Evolutionary conservation across 2,113 vertebrate genomes (phyloP), one percentile per base, ranked within the genome.

Genomic region (Lutjanus erythropterus): DNA sequence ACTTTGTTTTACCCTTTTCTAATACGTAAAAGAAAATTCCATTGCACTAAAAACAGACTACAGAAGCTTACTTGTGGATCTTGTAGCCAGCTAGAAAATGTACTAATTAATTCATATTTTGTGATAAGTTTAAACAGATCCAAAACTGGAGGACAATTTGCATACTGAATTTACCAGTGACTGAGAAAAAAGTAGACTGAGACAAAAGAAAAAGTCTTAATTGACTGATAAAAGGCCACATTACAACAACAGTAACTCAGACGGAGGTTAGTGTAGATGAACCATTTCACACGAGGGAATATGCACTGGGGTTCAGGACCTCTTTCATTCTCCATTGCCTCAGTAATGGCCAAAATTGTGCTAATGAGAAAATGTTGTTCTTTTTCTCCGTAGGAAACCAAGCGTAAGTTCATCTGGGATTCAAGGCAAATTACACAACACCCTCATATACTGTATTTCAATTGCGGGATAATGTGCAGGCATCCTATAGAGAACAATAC

Each of bases 261-360:
- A 78, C 46, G 41, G 46, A 61, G 69, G 29, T 37, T 44, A 39
- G 50, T 35, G 9, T 21, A 62, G 52, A 60, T 49, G 62, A 85
- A 81, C 62, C 41, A 52, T 68, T 78, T 77, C 80, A 66, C 78
- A 69, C 29, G 41, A 55, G 49, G 68, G 85, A 78, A 74, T 41
- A 66, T 33, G 65, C 39, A 61, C 33, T 14, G 39, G 5, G 52
- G 70, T 71, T 84, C 56, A 82, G 52, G 75, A 73, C 61, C 84
- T 82, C 39, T 65, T 84, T 90, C 82, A 90, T 58, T 83, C 87
- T 78, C 67, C 88, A 91, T 86, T 84, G 77, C 82, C 77, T 78
- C 81, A n/a, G 71, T 88, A 87, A 92, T 87, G 78, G 70, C 44
- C 62, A 84, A 70, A 79, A 73, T 76, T 58, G 77, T 60, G 61